Evolutionary conservation across 2,888 invertebrate species (phyloP), one percentile per base, ranked within the genome.

Genomic region (Harpalus rubripes): DNA sequence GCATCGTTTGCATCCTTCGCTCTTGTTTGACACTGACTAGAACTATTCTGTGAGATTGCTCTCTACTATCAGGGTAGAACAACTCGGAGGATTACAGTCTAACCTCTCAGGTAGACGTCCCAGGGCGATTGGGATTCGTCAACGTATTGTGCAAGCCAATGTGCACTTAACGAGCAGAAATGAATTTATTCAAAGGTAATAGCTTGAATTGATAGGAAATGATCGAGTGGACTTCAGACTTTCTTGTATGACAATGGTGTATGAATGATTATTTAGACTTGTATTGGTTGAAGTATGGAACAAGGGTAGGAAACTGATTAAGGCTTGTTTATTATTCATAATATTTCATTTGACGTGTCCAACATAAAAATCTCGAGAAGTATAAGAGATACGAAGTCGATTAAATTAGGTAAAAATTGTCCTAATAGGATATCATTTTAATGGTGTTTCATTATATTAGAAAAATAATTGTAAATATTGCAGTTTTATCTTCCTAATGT

Each of bases 141-240:
- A 32, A 32, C 32, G 39, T 68, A 68, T 68, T 68, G 68, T 68
- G 63, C 26, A 68, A 68, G 15, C n/a, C 68, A 68, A 26, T 63
- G 63, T 39, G 26, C 68, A 63, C 26, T 18, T 26, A 63, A 18
- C 63, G 18, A 10, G 32, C 22, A 68, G 68, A 68, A 32, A 68
- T 68, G 68, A 68, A 68, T 68, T 68, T 68, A 68, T 32, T 68
- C 39, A 39, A n/a, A 32, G 39, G 39, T 68, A 68, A 68, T 68
- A 39, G 68, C 63, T 26, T 63, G 63, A 63, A 63, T 63, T 63
- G 61, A 63, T 63, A 7, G 26, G 61, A 26, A 12, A 32, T 63
- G 63, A 63, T 63, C 26, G 63, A 63, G 63, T 6, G 12, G 16
- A 6, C 15, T 59, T 59, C 7, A 59, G 59, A n/a, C 26, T 63